Evolutionary conservation across 2,113 vertebrate species (phyloP).

Genomic region (Tauraco erythrolophus): DNA sequence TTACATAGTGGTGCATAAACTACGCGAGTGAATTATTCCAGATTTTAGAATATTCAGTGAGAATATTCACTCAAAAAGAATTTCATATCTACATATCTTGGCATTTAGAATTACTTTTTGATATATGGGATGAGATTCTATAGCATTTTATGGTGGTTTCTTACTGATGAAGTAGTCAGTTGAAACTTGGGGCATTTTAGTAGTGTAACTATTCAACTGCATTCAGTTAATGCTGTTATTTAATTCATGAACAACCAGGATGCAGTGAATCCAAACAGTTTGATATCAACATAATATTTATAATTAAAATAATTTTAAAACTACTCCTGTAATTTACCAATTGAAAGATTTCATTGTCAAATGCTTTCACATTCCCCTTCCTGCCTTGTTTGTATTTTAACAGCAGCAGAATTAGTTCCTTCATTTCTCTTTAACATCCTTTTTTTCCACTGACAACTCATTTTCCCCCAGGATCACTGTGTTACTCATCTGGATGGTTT

Average conservation of each 20-base stretch:
- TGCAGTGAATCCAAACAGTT: not conserved
- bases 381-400: not conserved
- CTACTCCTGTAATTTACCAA: not conserved
- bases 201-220: not conserved
- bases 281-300: not conserved
- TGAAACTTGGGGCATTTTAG: not conserved
- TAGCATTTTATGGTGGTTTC: not conserved
- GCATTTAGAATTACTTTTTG: not conserved
- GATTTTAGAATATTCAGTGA: not conserved
- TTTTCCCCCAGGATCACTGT: not conserved
- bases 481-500: conserved; percentile 41
- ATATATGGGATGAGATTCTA: not conserved
- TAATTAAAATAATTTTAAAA: not conserved
- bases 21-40: not conserved
- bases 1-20: not conserved
- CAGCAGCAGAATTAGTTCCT: not conserved
- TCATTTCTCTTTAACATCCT: not conserved
- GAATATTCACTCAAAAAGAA: not conserved
- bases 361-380: not conserved
- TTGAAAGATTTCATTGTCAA: not conserved
- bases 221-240: not conserved
- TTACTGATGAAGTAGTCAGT: not conserved
- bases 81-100: not conserved
- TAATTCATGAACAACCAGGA: not conserved
- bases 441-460: not conserved